These are phyloP conservation scores for Acanthisitta chloris DNA, from an alignment of 2,113 vertebrate species.

Conservation along the genomic window DNA sequence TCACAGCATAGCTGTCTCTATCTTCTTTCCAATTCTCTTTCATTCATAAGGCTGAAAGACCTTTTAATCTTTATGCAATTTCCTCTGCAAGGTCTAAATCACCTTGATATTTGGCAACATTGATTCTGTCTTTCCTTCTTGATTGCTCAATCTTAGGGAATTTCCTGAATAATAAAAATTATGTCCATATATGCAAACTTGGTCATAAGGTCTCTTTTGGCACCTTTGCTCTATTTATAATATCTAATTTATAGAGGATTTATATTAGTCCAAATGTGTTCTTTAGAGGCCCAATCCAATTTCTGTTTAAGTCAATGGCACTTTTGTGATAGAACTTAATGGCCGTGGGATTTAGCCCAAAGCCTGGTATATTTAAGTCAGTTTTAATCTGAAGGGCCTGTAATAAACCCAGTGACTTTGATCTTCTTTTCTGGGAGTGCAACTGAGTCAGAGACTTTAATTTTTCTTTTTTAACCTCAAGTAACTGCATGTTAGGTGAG, in stretches of 20 bases:
- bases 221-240: constrained; percentile 16
- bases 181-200: background rate
- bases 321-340: background rate
- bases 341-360: constrained; percentile 7
- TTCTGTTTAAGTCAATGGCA: background rate
- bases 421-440: background rate
- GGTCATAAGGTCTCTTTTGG: background rate
- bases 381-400: constrained; percentile 3
- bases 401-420: constrained; percentile 25
- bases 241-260: constrained; percentile 25
- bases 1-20: background rate
- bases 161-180: constrained; percentile 51
- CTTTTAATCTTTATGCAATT: constrained; percentile 46
- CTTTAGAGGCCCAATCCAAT: background rate
- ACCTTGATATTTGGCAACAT: constrained; percentile 48
- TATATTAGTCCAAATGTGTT: constrained; percentile 7
- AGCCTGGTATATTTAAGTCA: constrained; percentile 12
- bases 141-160: constrained; percentile 17
- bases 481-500: background rate
- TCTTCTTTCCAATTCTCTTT: constrained; percentile 27
- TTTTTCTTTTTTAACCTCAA: background rate
- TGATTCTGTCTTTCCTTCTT: constrained; percentile 25
- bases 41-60: constrained; percentile 34
- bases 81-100: constrained; percentile 43
- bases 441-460: background rate